Base-by-base conservation (phyloP, 1,140 invertebrate species). In the Anastrepha ludens region DNA sequence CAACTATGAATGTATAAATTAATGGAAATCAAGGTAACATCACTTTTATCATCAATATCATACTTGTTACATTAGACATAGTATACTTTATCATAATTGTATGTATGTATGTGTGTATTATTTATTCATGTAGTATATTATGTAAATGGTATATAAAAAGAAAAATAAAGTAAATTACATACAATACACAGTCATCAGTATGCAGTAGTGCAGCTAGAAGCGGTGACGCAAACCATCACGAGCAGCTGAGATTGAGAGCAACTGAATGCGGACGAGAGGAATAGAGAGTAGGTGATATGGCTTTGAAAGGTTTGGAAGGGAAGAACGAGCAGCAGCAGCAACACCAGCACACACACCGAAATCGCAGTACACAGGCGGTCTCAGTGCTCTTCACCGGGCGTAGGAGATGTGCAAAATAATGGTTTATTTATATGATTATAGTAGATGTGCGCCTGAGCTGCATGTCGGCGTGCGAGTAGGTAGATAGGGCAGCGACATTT, bases 1-100 rank as follows among this genome's bases (percentile, higher is more conserved):
- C 85, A 58, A 86, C 59, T 86, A 29, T 62, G n/a, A 39, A 86
- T 62, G 41, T 62, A 47, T 74, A 81, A 81, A 58, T 81, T 81
- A 81, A 81, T 81, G 74, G 74, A 81, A 81, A 81, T 81, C 74
- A 81, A 55, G 55, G 47, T 81, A 81, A 81, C 74, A 81, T 81
- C 74, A 81, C 74, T 81, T 55, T 81, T 55, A 74, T 67, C n/a
- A 29, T 67, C 64, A 29, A 3, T 39, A 29, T 67, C 11, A 67
- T 67, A 67, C 5, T 29, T 5, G 29, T 67, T 67, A 67, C 64
- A 20, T 67, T 67, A 67, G 64, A 67, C 64, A 29, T 67, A 67
- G 7, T 62, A 62, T 62, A 5, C 8, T 39, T 41, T 39, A 47
- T 47, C 41, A 39, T 74, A 44, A 74, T 74, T 74, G 17, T 47